Evolutionary conservation across 2,888 invertebrate genomes (phyloP).

Genomic region (Aphrophora alni): DNA sequence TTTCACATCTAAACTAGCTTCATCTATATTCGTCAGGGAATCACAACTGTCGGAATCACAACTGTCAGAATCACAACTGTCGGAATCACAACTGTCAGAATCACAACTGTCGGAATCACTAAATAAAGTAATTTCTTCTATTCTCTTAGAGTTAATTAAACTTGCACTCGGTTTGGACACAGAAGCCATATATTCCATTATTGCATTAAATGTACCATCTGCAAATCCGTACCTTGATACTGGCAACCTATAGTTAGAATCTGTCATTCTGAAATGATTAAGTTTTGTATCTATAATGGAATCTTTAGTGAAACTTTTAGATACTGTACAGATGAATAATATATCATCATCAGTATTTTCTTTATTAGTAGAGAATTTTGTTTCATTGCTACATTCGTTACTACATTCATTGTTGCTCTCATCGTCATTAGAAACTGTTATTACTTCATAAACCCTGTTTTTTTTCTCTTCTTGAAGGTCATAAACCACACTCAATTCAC

Average conservation of each 20-base stretch:
- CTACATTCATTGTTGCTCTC: constrained; percentile 14
- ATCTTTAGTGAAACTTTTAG: background rate
- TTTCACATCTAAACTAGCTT: background rate
- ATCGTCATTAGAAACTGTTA: constrained; percentile 31
- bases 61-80: too few relatives aligned
- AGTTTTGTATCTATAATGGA: background rate
- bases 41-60: too few relatives aligned
- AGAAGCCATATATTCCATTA: background rate
- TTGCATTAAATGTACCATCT: background rate
- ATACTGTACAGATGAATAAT: background rate
- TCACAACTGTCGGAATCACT: constrained; percentile 20
- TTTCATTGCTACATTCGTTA: background rate
- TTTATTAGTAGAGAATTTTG: constrained; percentile 9
- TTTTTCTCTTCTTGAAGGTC: constrained; percentile 30
- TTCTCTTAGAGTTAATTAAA: constrained; percentile 10
- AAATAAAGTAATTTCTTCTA: constrained; percentile 25
- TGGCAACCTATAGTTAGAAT: background rate
- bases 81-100: too few relatives aligned
- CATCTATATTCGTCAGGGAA: background rate
- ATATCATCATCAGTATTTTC: background rate
- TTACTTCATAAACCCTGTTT: constrained; percentile 31
- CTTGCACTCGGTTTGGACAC: background rate
- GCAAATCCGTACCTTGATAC: background rate
- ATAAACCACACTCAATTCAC: constrained; percentile 23
- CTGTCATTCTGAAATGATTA: too few relatives aligned